phyloP scores from a whole-genome alignment of 2,797 vertebrate species.

The Cirrhinus molitorella region DNA sequence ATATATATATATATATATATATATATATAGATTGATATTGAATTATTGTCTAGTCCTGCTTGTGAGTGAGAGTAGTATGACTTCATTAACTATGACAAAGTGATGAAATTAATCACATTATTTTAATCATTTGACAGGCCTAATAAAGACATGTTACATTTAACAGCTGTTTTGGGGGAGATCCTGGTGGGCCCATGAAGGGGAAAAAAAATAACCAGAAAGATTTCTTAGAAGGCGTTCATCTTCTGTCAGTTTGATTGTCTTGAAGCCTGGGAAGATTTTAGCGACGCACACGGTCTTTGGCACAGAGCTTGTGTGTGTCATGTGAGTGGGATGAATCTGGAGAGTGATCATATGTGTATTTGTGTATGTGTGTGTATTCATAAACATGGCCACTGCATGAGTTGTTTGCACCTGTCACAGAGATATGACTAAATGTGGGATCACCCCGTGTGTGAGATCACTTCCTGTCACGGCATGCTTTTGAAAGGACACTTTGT shows the following conservation, averaged over 20 bases:
- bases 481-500: slow-evolving; percentile 35
- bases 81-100: neutral
- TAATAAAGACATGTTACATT: neutral
- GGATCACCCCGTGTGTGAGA: slow-evolving; percentile 29
- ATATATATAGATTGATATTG: too few relatives aligned
- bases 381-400: slow-evolving; percentile 48
- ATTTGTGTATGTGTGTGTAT: slow-evolving; percentile 35
- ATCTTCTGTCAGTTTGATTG: slow-evolving; percentile 1
- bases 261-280: slow-evolving; percentile 10
- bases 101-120: neutral
- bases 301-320: slow-evolving; percentile 18
- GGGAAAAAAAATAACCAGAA: neutral
- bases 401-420: slow-evolving; percentile 50
- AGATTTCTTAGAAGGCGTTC: neutral
- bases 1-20: too few relatives aligned
- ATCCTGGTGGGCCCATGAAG: neutral
- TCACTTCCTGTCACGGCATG: slow-evolving; percentile 45
- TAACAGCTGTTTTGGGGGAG: slow-evolving; percentile 31
- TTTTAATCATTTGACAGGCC: neutral
- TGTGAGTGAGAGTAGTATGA: neutral
- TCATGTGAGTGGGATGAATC: slow-evolving; percentile 38
- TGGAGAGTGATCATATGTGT: slow-evolving; percentile 25
- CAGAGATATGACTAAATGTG: slow-evolving; percentile 41
- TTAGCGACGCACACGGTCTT: neutral
- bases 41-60: too few relatives aligned